phyloP scores from a whole-genome alignment of 2,888 invertebrate species.

The Limnephilus auricula region DNA sequence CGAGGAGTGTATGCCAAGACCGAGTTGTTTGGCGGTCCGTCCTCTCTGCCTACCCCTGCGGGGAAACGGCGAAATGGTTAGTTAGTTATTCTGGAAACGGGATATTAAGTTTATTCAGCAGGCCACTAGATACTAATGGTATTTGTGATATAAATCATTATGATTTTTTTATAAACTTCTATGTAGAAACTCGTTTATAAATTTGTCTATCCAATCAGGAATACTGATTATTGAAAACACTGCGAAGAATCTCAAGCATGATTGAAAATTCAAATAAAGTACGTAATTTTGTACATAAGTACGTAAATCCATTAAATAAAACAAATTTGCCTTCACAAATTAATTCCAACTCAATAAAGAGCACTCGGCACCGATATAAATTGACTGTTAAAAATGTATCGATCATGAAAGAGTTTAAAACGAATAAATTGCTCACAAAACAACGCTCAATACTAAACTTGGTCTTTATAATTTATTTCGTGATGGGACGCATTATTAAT shows the following conservation, averaged over 20 bases:
- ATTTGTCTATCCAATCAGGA: too few species aligned
- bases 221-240: background rate
- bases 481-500: background rate
- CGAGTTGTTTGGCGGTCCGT: too few species aligned
- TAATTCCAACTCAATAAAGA: background rate
- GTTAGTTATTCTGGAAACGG: too few species aligned
- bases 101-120: too few species aligned
- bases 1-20: too few species aligned
- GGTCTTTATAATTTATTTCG: background rate
- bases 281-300: background rate
- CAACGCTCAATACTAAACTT: background rate
- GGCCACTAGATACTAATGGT: too few species aligned
- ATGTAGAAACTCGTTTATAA: too few species aligned
- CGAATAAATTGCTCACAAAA: background rate
- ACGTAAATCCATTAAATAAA: background rate
- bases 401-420: background rate
- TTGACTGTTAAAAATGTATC: background rate
- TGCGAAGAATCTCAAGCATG: background rate
- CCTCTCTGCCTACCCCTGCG: too few species aligned
- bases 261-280: background rate
- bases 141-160: too few species aligned
- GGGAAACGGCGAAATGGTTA: too few species aligned
- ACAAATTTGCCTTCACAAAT: background rate
- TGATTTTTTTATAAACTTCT: too few species aligned
- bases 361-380: background rate